Conservation (phyloP, 1,140 invertebrate genomes). For the Drosophila nannoptera region DNA sequence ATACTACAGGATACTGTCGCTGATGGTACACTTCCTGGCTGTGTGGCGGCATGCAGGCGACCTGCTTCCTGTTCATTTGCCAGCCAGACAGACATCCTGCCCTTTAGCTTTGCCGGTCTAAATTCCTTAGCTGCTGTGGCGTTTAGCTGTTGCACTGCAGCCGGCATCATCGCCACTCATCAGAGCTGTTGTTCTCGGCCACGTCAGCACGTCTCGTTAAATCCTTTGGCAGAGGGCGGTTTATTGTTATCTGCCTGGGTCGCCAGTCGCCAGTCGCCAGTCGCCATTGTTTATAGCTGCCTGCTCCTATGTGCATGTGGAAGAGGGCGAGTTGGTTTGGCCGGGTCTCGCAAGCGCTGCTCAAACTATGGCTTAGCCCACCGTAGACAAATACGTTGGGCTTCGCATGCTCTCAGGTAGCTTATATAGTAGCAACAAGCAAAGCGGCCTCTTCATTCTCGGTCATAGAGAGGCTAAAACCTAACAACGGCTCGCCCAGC, state of each 20-base stretch:
- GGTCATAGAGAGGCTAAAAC: slow-evolving; percentile 16
- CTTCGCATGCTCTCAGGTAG: slow-evolving; percentile 49
- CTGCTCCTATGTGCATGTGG: slow-evolving; percentile 56
- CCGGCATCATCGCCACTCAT: slow-evolving; percentile 41
- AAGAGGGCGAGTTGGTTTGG: slow-evolving; percentile 58
- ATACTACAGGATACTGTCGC: slow-evolving; percentile 73
- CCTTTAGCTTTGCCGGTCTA: slow-evolving; percentile 58
- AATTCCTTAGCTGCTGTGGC: slow-evolving; percentile 61
- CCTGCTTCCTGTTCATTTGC: slow-evolving; percentile 41
- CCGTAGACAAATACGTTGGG: slow-evolving; percentile 46
- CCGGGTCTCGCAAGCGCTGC: slow-evolving; percentile 38
- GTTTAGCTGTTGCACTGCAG: slow-evolving; percentile 51
- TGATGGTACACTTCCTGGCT: slow-evolving; percentile 72
- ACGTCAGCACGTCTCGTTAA: slow-evolving; percentile 37
- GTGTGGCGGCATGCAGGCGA: slow-evolving; percentile 27
- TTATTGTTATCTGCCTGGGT: slow-evolving; percentile 39
- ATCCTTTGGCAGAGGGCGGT: slow-evolving; percentile 29
- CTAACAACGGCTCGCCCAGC: slow-evolving; percentile 48
- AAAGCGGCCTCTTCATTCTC: slow-evolving; percentile 23
- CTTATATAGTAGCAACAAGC: slow-evolving; percentile 37
- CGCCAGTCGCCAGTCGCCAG: slow-evolving; percentile 8
- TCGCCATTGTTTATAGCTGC: slow-evolving; percentile 39
- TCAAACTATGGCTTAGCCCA: slow-evolving; percentile 55
- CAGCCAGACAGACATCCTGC: slow-evolving; percentile 11
- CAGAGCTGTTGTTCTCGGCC: slow-evolving; percentile 31